These are phyloP conservation scores for Dyspetes luteomarginatus DNA, from an alignment of 2,888 invertebrate genomes.

Conservation along the genomic window DNA sequence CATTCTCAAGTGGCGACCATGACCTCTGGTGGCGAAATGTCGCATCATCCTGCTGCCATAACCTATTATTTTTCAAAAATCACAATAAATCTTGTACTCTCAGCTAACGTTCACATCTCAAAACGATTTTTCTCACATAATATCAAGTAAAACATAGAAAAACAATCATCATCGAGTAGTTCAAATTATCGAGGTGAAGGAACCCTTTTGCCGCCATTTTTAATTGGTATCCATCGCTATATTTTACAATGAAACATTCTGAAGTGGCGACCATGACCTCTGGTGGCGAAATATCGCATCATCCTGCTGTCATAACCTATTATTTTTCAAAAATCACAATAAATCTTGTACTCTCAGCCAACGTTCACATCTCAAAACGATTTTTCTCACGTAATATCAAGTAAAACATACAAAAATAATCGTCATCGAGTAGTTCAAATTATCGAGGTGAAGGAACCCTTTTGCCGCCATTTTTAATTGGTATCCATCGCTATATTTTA, in stretches of 20 bases:
- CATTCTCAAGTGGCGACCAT: conserved; percentile 18
- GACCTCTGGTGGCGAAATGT: conserved; percentile 22
- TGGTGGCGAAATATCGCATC: not conserved
- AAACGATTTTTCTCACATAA: not conserved
- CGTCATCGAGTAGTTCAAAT: not conserved
- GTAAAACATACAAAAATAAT: not conserved
- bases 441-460: not conserved
- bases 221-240: not conserved
- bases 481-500: not conserved
- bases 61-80: not conserved
- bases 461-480: not conserved
- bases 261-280: conserved; percentile 30
- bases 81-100: not conserved
- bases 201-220: not conserved
- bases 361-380: not conserved
- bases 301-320: not conserved
- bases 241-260: not conserved
- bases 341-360: not conserved
- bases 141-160: not conserved
- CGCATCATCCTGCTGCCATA: not conserved
- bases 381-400: not conserved
- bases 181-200: not conserved
- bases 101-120: not conserved
- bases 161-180: not conserved
- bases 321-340: not conserved